Percentiles rank a stretch among this genome's conserved stretches.
phyloP scores from a whole-genome alignment of 2,113 vertebrate species.

The Syrmaticus mikado region DNA sequence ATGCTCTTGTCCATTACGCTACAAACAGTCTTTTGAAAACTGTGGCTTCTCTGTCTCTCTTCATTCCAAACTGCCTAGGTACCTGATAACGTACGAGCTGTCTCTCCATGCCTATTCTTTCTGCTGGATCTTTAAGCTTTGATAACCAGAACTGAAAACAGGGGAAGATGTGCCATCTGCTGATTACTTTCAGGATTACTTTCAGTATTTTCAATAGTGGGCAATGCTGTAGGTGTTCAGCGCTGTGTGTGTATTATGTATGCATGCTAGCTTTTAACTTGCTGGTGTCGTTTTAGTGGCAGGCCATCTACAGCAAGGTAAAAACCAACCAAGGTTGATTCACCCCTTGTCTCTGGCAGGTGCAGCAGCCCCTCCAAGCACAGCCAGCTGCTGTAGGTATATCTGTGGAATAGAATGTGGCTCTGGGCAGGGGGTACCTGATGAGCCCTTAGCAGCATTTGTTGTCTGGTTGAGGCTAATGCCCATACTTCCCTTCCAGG shows the following conservation, averaged over 20 bases:
- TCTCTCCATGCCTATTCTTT: background rate
- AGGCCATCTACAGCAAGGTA: background rate
- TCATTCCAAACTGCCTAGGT: background rate
- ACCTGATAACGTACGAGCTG: background rate
- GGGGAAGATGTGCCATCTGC: background rate
- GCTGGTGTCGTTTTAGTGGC: background rate
- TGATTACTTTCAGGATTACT: slow-evolving; percentile 16
- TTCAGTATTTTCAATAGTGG: background rate
- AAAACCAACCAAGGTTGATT: background rate
- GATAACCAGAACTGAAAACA: background rate
- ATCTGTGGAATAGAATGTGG: background rate
- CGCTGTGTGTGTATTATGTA: background rate
- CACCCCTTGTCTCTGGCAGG: background rate
- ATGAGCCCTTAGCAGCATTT: background rate
- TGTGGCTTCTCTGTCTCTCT: background rate
- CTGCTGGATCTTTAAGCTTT: background rate
- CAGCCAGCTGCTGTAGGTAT: background rate
- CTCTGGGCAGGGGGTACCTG: background rate
- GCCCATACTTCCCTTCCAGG: background rate
- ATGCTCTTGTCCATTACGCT: background rate
- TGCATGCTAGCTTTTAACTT: background rate
- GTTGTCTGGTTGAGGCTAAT: background rate
- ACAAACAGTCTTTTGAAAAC: background rate
- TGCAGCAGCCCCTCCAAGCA: background rate
- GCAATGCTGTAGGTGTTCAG: background rate